Evolutionary conservation across 2,888 invertebrate genomes (phyloP), one percentile per base, ranked within the genome.

Genomic region (Agrotis ipsilon): DNA sequence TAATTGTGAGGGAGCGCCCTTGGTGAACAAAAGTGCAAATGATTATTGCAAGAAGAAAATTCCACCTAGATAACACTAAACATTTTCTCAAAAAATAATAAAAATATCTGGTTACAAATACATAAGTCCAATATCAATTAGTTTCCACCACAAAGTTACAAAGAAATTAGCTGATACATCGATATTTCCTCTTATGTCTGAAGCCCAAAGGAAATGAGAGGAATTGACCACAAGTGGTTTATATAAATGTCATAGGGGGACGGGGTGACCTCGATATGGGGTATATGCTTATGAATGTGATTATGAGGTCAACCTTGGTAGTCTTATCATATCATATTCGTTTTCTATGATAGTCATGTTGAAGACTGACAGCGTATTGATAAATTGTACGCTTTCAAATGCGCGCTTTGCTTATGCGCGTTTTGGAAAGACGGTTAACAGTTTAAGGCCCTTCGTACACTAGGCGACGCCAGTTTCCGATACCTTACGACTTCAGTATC

Each of bases 181-280:
- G 49, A 71, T 76, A 76, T 76, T 76, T 76, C 59, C 54, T 55
- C 43, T 60, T 45, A 43, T 57, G 19, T 60, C n/a, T 9, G 9
- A 9, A 24, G 14, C 19, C 49, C 76, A 55, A 76, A 73, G 32
- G 59, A 74, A 68, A 60, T 49, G 2, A 19, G n/a, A 13, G 24
- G 5, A 27, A 43, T 58, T 48, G 74, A n/a, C 39, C 49, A 45
- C 19, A 27, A 74, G 60, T 60, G 19, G 55, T 18, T 1, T 60
- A 19, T 32, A 6, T 46, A 5, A 24, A 16, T 55, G 48, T 52
- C 43, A n/a, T 43, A 49, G 48, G 24, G 16, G 39, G 54, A 11
- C 0, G 27, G 24, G 59, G 54, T 59, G 52, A 59, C 58, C 68
- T 68, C 18, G 18, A 45, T 76, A 39, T 18, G 2, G 13, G 9